Evolutionary conservation across 1,140 invertebrate genomes (phyloP), one percentile per base, ranked within the genome.

Genomic region (Planococcus citri): DNA sequence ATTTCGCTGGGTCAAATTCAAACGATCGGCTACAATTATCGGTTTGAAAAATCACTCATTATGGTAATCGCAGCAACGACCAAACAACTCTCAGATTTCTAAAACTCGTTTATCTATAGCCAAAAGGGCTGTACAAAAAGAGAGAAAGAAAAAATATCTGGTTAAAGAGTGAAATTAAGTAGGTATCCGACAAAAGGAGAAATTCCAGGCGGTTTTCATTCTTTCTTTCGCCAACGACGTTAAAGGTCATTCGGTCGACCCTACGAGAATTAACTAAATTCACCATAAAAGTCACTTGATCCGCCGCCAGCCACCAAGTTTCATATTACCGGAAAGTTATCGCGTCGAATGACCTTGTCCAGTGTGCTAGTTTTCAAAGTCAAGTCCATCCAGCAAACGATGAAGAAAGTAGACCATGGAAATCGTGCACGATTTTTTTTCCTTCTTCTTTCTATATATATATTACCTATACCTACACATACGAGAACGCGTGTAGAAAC

Each of bases 141-240:
- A 8, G 33, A n/a, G n/a, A n/a, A n/a, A n/a, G n/a, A n/a, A n/a
- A n/a, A n/a, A n/a, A n/a, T n/a, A n/a, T n/a, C n/a, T 20, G n/a
- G 41, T 51, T 51, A 51, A 51, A 51, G 41, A 51, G 41, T 51
- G 41, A 51, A 51, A 51, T 51, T 51, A n/a, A n/a, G n/a, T n/a
- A n/a, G n/a, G n/a, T n/a, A 33, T 33, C 3, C 29, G 29, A 33
- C 3, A 33, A 14, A 9, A 51, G 17, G 41, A 51, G 41, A 51
- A 51, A 51, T 51, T 51, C 6, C 41, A 9, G 41, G 41, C 6
- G 33, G 33, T 37, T 37, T 37, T 37, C 33, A 14, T 37, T 14
- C 6, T 8, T 14, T 20, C 17, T 17, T 20, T 17, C 10, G 41
- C 6, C 33, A 14, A 37, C 6, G 6, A 37, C 6, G 41, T 51